These are phyloP conservation scores for Oenanthe oenanthe DNA, from an alignment of 2,113 vertebrate species.

Conservation along the genomic window DNA sequence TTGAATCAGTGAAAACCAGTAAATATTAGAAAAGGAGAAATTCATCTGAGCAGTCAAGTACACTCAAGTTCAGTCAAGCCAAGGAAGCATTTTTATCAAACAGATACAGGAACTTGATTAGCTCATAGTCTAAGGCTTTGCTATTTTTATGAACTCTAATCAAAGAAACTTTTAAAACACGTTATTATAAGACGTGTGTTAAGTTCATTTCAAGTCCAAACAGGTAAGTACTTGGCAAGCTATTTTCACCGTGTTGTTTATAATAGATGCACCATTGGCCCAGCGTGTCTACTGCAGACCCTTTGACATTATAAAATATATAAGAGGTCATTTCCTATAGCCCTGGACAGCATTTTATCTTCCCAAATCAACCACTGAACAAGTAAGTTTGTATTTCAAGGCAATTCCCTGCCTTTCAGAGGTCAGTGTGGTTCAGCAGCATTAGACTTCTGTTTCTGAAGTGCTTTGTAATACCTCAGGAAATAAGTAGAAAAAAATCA, in stretches of 20 bases:
- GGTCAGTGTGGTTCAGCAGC: background rate
- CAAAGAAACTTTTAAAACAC: background rate
- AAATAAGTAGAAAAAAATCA: slow-evolving; percentile 21
- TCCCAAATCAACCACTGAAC: background rate
- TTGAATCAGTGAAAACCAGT: background rate
- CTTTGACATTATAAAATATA: slow-evolving; percentile 1
- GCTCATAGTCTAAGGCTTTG: background rate
- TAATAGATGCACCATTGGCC: background rate
- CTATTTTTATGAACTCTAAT: background rate
- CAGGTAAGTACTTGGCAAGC: background rate
- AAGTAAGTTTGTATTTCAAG: background rate
- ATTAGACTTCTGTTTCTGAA: background rate
- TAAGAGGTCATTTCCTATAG: background rate
- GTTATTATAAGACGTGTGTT: background rate
- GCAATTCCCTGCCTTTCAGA: slow-evolving; percentile 6
- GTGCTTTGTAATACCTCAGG: slow-evolving; percentile 29
- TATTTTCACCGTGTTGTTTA: background rate
- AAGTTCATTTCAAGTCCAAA: background rate
- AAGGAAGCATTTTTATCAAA: background rate
- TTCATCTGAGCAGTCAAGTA: background rate
- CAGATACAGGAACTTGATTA: background rate
- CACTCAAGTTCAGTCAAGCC: background rate
- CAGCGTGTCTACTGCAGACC: background rate
- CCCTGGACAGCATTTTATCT: slow-evolving; percentile 4
- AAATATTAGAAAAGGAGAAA: background rate